phyloP scores from a whole-genome alignment of 1,140 invertebrate species.

The Macrosteles quadrilineatus region DNA sequence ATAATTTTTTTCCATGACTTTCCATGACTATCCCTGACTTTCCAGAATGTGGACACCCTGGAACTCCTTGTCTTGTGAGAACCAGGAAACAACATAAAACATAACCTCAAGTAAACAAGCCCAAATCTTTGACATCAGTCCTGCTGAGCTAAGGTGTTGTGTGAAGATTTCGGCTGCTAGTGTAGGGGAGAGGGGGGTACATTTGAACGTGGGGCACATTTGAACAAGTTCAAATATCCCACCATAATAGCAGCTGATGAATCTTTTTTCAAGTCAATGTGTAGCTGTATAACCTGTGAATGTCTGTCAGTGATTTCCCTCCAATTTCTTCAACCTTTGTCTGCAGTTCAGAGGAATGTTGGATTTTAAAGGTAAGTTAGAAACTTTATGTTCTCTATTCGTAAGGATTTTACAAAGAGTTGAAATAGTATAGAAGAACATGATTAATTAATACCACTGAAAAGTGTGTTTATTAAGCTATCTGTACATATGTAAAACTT shows the following conservation, averaged over 20 bases:
- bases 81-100: no score
- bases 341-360: neutral
- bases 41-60: no score
- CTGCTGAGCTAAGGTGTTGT: no score
- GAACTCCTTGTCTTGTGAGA: no score
- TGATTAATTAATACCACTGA: neutral
- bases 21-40: no score
- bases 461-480: conserved; percentile 8
- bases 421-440: neutral
- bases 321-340: conserved; percentile 6
- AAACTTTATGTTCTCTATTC: neutral
- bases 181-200: conserved; percentile 30
- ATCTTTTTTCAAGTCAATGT: neutral
- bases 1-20: no score
- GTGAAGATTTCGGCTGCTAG: no score
- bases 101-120: no score
- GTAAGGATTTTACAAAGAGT: neutral
- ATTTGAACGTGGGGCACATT: neutral
- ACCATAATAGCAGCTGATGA: conserved; percentile 1
- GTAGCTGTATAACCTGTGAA: conserved; percentile 11
- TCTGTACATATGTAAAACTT: conserved; percentile 2
- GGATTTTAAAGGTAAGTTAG: neutral
- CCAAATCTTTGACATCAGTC: no score
- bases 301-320: conserved; percentile 5
- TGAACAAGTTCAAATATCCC: conserved; percentile 6